phyloP scores from a whole-genome alignment of 2,113 vertebrate genomes.

The Chinchilla lanigera region DNA sequence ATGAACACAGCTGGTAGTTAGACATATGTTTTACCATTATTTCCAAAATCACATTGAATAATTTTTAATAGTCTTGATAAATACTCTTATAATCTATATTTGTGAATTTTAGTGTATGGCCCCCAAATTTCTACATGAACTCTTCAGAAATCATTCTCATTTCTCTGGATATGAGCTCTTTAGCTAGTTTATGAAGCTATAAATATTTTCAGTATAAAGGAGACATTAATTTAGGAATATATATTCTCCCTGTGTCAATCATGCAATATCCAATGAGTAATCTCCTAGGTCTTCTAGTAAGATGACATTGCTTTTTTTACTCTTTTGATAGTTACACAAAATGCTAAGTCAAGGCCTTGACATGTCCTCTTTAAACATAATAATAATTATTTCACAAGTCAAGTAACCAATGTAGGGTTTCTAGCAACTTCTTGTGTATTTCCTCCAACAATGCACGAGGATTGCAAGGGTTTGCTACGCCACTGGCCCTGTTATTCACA shows the following conservation, averaged over 20 bases:
- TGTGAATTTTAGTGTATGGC: not conserved
- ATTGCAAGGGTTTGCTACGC: not conserved
- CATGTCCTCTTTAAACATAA: not conserved
- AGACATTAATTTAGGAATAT: not conserved
- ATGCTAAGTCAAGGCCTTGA: not conserved
- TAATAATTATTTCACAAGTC: not conserved
- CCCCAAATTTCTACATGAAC: not conserved
- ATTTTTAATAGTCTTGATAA: not conserved
- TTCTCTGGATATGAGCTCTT: not conserved
- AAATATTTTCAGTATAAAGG: not conserved
- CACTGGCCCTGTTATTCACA: accelerated
- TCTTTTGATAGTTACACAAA: not conserved
- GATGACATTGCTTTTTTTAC: not conserved
- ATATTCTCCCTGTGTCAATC: not conserved
- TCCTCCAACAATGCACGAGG: not conserved
- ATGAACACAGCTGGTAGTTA: not conserved
- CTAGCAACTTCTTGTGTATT: not conserved
- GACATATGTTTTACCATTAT: not conserved
- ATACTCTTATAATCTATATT: not conserved
- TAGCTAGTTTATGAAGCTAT: not conserved
- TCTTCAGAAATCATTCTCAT: not conserved
- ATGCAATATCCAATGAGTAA: not conserved
- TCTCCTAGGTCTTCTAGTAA: not conserved
- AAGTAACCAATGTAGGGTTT: not conserved
- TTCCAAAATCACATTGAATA: not conserved